A percentile compares a stretch with the other conserved stretches of the same genome.
Conservation (phyloP, 2,888 invertebrate genomes). For the Agrotis puta region DNA sequence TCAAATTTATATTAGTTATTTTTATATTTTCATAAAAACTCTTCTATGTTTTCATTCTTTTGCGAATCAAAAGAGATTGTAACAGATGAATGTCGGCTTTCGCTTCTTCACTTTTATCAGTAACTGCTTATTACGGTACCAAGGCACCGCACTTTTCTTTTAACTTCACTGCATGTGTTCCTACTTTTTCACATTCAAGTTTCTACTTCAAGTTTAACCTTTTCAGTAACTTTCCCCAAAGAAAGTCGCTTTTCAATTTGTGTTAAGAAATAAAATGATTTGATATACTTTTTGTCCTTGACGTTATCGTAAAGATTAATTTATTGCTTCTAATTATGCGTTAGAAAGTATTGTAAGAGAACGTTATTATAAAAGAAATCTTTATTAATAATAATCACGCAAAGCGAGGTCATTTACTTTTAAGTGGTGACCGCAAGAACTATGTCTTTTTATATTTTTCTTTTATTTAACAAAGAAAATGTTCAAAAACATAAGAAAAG, state of each 20-base stretch:
- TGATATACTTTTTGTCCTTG: slow-evolving; percentile 17
- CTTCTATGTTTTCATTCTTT: too few relatives aligned
- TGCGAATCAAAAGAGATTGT: too few relatives aligned
- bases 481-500: slow-evolving; percentile 68
- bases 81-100: background rate
- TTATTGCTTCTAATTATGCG: slow-evolving; percentile 46
- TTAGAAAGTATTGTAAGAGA: slow-evolving; percentile 37
- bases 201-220: background rate
- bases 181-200: slow-evolving; percentile 3
- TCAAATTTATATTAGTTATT: background rate
- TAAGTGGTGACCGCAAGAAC: slow-evolving; percentile 46
- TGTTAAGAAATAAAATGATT: slow-evolving; percentile 12
- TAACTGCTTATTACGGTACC: background rate
- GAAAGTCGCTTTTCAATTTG: background rate
- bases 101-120: background rate
- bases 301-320: slow-evolving; percentile 31
- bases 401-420: slow-evolving; percentile 64
- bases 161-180: background rate
- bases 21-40: too few relatives aligned
- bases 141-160: background rate
- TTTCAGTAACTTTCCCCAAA: background rate
- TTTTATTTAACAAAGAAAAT: slow-evolving; percentile 65
- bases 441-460: slow-evolving; percentile 48
- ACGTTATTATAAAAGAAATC: slow-evolving; percentile 31
- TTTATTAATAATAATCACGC: slow-evolving; percentile 68